These are phyloP conservation scores for Drosophila incognita DNA, from an alignment of 2,888 invertebrate species.

Conservation along the genomic window DNA sequence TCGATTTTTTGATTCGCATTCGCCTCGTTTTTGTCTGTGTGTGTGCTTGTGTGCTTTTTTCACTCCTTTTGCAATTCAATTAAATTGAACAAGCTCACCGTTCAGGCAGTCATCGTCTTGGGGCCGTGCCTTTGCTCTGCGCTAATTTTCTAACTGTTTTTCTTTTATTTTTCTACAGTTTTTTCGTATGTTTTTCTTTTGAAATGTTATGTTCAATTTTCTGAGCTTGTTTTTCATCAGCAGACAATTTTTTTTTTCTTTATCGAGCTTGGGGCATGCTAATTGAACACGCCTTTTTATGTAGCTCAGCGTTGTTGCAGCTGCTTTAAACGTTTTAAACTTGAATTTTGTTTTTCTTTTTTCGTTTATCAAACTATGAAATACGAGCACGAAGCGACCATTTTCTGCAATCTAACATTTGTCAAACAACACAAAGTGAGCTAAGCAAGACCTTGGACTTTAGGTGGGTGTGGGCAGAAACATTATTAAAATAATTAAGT, in stretches of 20 bases:
- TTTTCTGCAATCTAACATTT: slow-evolving; percentile 55
- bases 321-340: slow-evolving; percentile 74
- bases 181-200: slow-evolving; percentile 57
- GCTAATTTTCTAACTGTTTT: slow-evolving; percentile 75
- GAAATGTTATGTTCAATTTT: slow-evolving; percentile 75
- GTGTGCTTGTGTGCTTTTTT: slow-evolving; percentile 6
- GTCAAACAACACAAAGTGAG: slow-evolving; percentile 42
- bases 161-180: slow-evolving; percentile 41
- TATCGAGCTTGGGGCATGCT: slow-evolving; percentile 66
- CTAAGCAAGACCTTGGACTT: slow-evolving; percentile 25
- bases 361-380: slow-evolving; percentile 31
- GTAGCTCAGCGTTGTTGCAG: slow-evolving; percentile 53
- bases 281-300: slow-evolving; percentile 79
- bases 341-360: slow-evolving; percentile 57
- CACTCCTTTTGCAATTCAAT: slow-evolving; percentile 70
- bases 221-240: slow-evolving; percentile 72
- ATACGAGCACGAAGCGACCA: slow-evolving; percentile 57
- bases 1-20: slow-evolving; percentile 51
- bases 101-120: slow-evolving; percentile 45
- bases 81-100: slow-evolving; percentile 76
- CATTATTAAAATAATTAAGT: slow-evolving; percentile 11
- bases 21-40: background rate
- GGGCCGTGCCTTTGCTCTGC: slow-evolving; percentile 69
- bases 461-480: slow-evolving; percentile 10
- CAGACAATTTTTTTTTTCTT: slow-evolving; percentile 26